phyloP scores from a whole-genome alignment of 2,888 invertebrate genomes.

The Oligia latruncula region DNA sequence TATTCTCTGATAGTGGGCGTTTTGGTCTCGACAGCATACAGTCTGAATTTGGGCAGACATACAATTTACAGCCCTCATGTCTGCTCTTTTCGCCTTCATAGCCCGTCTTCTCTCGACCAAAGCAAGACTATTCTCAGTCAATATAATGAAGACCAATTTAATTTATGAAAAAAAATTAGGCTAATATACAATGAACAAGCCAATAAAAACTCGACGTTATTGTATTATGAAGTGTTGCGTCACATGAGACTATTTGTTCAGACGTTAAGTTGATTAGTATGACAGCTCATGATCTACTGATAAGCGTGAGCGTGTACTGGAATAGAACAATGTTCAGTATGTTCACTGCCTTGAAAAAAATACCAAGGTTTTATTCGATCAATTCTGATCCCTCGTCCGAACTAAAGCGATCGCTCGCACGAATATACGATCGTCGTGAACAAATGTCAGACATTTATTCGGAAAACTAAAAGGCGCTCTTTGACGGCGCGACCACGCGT shows the following conservation, averaged over 20 bases:
- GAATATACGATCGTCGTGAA: too few relatives aligned
- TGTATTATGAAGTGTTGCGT: conserved; percentile 24
- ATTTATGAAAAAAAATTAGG: background rate
- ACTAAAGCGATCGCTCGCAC: background rate
- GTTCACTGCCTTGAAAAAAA: background rate
- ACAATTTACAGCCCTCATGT: too few relatives aligned
- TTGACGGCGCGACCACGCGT: background rate
- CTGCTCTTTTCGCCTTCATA: too few relatives aligned
- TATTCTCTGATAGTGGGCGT: too few relatives aligned
- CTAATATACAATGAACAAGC: conserved; percentile 1
- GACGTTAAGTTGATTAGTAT: background rate
- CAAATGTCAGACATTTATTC: background rate
- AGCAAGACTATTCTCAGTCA: background rate
- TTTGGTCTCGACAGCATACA: too few relatives aligned
- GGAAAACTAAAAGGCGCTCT: background rate
- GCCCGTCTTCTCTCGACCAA: too few relatives aligned
- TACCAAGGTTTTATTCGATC: background rate
- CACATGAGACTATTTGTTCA: conserved; percentile 18
- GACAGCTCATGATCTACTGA: conserved; percentile 14
- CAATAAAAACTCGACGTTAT: conserved; percentile 13
- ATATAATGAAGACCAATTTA: background rate
- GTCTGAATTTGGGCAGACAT: too few relatives aligned
- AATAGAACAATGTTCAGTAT: conserved; percentile 1
- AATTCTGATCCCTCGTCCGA: too few relatives aligned
- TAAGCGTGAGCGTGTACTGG: conserved; percentile 15